phyloP scores from a whole-genome alignment of 2,797 vertebrate genomes.

The Anisognathus igniventris region DNA sequence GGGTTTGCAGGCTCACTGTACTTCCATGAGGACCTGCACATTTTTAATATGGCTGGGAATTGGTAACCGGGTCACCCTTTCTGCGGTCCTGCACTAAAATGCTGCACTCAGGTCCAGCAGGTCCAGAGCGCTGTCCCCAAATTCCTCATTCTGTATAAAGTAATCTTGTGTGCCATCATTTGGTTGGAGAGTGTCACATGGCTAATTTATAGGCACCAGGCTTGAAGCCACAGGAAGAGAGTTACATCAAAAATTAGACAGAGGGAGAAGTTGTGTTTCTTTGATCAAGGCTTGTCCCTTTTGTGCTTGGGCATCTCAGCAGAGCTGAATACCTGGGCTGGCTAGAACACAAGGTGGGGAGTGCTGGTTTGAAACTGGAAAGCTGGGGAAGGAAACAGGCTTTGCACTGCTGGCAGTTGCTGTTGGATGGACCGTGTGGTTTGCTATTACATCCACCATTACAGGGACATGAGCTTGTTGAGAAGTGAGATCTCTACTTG shows the following conservation, averaged over 20 bases:
- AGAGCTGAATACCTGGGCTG: neutral
- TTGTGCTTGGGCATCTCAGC: neutral
- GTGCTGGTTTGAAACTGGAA: neutral
- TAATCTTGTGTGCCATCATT: neutral
- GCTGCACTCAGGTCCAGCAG: neutral
- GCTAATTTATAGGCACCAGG: neutral
- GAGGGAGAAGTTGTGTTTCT: neutral
- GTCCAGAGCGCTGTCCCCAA: neutral
- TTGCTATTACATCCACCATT: rapidly evolving
- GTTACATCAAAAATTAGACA: neutral
- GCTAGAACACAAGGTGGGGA: neutral
- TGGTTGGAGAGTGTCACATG: neutral
- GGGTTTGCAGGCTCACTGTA: neutral
- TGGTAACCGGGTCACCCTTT: neutral
- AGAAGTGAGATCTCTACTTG: neutral
- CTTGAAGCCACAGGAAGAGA: neutral
- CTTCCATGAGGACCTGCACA: neutral
- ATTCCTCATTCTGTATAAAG: neutral
- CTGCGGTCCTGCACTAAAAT: neutral
- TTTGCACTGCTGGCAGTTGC: neutral
- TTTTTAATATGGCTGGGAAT: neutral
- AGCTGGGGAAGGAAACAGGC: neutral
- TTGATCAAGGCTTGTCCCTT: neutral
- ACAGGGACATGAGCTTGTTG: neutral
- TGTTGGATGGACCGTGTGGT: neutral